phyloP scores from a whole-genome alignment of 2,888 invertebrate species.

The Acleris holmiana region DNA sequence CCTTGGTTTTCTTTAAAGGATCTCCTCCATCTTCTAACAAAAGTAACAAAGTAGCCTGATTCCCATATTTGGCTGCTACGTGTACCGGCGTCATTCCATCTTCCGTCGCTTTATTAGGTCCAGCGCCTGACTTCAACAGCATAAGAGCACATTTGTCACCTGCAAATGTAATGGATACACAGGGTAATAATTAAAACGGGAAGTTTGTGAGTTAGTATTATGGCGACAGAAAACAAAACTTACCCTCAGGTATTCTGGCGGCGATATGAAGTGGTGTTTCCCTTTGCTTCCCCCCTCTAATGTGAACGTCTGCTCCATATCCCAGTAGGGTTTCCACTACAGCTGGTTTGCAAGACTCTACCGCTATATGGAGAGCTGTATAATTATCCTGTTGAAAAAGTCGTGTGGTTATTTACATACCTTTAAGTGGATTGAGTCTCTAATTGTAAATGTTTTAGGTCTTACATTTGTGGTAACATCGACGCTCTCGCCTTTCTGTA shows the following conservation, averaged over 20 bases:
- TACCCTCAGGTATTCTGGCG: conserved; percentile 92
- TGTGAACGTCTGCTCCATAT: conserved; percentile 98
- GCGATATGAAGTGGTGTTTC: conserved; percentile 99
- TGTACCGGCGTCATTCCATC: conserved; percentile 99
- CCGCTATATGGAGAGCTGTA: conserved; percentile 98
- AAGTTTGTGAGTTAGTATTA: neutral
- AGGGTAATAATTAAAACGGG: too few relatives aligned
- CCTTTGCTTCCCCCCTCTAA: conserved; percentile 93
- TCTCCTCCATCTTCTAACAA: conserved; percentile 97
- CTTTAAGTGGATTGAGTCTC: conserved; percentile 12
- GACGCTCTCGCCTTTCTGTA: conserved; percentile 98
- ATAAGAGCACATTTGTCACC: conserved; percentile 93
- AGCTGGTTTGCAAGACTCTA: conserved; percentile 96
- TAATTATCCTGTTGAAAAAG: conserved; percentile 91
- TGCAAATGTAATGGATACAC: conserved; percentile 40
- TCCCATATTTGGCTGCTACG: conserved; percentile 96
- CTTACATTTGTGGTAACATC: conserved; percentile 97
- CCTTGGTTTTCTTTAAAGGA: conserved; percentile 95
- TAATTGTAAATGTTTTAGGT: conserved; percentile 31
- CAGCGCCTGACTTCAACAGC: conserved; percentile 98
- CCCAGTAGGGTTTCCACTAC: conserved; percentile 98
- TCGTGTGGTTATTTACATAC: neutral
- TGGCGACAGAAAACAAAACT: conserved; percentile 17
- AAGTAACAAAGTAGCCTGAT: conserved; percentile 92
- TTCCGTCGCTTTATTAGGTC: conserved; percentile 97